These are phyloP conservation scores for Sarotherodon lohbergeri DNA, from an alignment of 2,113 vertebrate genomes.

Conservation along the genomic window DNA sequence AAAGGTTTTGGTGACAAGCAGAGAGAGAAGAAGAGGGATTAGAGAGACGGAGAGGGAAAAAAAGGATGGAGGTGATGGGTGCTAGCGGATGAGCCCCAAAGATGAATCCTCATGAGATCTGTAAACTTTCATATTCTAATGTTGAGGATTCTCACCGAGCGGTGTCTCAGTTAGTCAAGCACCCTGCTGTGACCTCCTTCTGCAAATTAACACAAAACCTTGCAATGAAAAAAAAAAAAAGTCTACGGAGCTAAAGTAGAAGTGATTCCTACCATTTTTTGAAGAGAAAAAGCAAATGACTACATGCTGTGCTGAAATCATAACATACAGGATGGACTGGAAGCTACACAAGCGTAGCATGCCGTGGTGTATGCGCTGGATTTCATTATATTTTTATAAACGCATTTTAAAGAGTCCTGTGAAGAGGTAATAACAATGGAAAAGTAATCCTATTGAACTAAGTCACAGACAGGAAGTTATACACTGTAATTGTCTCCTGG, in stretches of 20 bases:
- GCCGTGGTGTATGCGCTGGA: background rate
- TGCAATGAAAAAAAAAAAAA: background rate
- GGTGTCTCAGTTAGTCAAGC: slow-evolving; percentile 25
- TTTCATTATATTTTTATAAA: slow-evolving; percentile 5
- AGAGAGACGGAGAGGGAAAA: slow-evolving; percentile 7
- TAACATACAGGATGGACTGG: background rate
- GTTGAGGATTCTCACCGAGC: slow-evolving; percentile 39
- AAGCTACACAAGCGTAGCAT: background rate
- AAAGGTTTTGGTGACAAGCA: slow-evolving; percentile 40
- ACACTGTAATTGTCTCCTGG: slow-evolving; percentile 30
- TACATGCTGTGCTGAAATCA: background rate
- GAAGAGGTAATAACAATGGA: slow-evolving; percentile 24
- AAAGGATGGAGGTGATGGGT: slow-evolving; percentile 50
- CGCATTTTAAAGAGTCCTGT: slow-evolving; percentile 6
- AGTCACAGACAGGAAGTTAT: slow-evolving; percentile 36
- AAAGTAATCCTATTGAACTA: slow-evolving; percentile 36
- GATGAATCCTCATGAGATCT: slow-evolving; percentile 59
- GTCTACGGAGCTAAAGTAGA: background rate
- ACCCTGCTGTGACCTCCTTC: slow-evolving; percentile 69
- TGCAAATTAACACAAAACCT: slow-evolving; percentile 56
- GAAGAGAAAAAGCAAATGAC: slow-evolving; percentile 3
- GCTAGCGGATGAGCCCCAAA: slow-evolving; percentile 41
- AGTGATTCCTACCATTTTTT: background rate
- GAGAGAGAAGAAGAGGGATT: slow-evolving; percentile 34
- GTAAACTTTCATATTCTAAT: slow-evolving; percentile 68